Evolutionary conservation across 2,797 vertebrate species (phyloP).

Genomic region (Apogon talboti): DNA sequence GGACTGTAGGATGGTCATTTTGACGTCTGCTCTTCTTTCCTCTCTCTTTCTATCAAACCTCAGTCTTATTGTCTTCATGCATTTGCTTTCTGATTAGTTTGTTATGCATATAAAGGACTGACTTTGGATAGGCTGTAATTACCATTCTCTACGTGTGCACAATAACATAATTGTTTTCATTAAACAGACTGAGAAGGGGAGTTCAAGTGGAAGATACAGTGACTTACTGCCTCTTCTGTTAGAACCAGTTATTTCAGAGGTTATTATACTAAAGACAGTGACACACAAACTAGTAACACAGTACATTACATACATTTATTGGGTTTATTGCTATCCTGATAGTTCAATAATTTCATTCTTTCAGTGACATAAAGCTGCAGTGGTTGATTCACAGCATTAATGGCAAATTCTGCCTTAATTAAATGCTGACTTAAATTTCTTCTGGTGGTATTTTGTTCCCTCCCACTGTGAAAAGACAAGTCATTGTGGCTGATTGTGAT

Average conservation of each 20-base stretch:
- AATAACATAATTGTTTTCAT: background rate
- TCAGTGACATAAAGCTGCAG: background rate
- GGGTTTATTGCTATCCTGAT: too few relatives aligned
- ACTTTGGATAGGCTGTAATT: background rate
- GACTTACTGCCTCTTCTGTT: background rate
- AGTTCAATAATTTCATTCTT: too few relatives aligned
- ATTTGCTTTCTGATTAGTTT: constrained; percentile 22
- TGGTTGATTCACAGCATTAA: background rate
- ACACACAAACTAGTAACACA: too few relatives aligned
- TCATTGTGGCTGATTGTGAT: background rate
- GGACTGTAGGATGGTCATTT: constrained; percentile 57
- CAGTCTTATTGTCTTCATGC: constrained; percentile 1
- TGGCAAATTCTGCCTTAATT: background rate
- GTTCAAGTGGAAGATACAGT: constrained; percentile 1
- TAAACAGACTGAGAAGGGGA: background rate
- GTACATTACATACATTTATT: too few relatives aligned
- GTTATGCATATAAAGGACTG: constrained; percentile 24
- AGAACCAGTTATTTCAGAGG: too few relatives aligned
- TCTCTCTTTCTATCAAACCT: constrained; percentile 3
- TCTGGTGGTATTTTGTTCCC: background rate
- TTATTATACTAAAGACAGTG: too few relatives aligned
- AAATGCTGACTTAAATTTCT: background rate
- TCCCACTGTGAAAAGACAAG: background rate
- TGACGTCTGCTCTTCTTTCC: constrained; percentile 42
- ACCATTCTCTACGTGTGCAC: constrained; percentile 1